These are phyloP conservation scores for Lerista edwardsae DNA, from an alignment of 2,797 vertebrate species.

Conservation along the genomic window DNA sequence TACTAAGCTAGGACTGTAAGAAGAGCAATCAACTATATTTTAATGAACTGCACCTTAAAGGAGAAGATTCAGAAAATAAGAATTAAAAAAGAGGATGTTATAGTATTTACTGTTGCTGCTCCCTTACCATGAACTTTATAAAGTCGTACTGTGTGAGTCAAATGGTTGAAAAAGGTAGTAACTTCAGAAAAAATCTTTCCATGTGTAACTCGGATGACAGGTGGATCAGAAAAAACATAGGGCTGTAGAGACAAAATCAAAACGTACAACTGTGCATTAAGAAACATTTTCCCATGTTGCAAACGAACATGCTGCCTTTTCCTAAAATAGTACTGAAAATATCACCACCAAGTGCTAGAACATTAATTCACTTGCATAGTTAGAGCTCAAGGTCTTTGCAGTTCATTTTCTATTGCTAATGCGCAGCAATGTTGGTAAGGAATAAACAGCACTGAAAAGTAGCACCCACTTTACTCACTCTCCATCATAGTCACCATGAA, in stretches of 20 bases:
- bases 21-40: neutral
- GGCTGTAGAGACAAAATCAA: constrained; percentile 70
- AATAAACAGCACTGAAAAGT: too few relatives aligned
- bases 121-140: constrained; percentile 86
- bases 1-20: neutral
- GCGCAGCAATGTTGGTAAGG: too few relatives aligned
- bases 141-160: constrained; percentile 85
- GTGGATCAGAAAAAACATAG: constrained; percentile 78
- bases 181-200: constrained; percentile 89
- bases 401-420: too few relatives aligned
- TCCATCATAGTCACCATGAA: neutral
- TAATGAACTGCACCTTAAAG: neutral
- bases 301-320: neutral
- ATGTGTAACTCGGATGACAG: constrained; percentile 81
- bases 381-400: too few relatives aligned
- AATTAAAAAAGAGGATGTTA: neutral
- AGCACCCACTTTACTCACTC: too few relatives aligned
- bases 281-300: neutral
- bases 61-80: neutral
- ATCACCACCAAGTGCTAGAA: neutral
- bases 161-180: constrained; percentile 83
- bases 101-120: neutral
- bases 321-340: too few relatives aligned
- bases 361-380: too few relatives aligned
- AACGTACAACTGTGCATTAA: constrained; percentile 4